Conservation (phyloP, 2,797 vertebrate species). For the Eleutherodactylus coqui region DNA sequence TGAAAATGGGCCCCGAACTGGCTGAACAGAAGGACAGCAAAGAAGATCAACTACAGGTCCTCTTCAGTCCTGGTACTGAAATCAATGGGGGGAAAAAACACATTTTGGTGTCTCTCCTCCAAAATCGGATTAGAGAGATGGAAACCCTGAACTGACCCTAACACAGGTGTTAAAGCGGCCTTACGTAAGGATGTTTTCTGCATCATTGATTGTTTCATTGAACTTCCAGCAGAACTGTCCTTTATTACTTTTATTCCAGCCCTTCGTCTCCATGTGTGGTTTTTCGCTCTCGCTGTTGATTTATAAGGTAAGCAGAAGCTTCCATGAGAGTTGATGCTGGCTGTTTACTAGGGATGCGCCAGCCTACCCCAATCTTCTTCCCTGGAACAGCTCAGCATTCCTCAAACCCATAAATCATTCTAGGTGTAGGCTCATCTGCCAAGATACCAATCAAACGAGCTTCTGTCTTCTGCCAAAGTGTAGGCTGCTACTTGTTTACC, state of each 20-base stretch:
- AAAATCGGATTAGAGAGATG: no score
- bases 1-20: no score
- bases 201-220: no score
- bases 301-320: conserved; percentile 25
- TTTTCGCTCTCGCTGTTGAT: not conserved
- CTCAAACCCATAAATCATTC: conserved; percentile 9
- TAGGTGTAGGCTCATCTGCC: not conserved
- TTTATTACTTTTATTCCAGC: not conserved
- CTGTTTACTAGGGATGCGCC: conserved; percentile 8
- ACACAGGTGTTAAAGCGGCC: no score
- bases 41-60: no score
- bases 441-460: not conserved
- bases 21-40: no score
- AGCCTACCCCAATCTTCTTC: not conserved
- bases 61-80: no score
- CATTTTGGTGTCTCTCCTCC: no score
- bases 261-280: not conserved
- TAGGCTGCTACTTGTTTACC: not conserved
- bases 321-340: not conserved
- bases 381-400: conserved; percentile 24
- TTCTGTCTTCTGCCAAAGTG: conserved; percentile 8
- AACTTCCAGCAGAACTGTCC: no score
- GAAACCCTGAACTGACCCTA: no score
- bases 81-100: no score
- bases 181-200: no score